Evolutionary conservation across 1,140 invertebrate genomes (phyloP).

Genomic region (Zeugodacus cucurbitae): DNA sequence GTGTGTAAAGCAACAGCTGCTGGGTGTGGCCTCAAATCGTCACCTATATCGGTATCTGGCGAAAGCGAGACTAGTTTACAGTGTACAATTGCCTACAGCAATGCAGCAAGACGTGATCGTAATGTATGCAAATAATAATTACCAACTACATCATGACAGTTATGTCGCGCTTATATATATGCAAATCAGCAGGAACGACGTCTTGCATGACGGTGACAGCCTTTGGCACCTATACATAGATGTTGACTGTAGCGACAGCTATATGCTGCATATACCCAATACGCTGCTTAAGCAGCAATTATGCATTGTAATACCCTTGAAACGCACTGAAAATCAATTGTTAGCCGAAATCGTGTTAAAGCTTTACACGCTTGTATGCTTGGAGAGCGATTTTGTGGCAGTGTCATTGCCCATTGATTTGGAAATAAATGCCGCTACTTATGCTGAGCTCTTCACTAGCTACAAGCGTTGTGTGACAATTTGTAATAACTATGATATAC

Average conservation of each 20-base stretch:
- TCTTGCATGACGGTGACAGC: conserved; percentile 7
- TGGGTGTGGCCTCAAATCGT: conserved; percentile 48
- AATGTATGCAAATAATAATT: conserved; percentile 34
- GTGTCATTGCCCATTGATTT: conserved; percentile 48
- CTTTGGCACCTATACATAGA: conserved; percentile 51
- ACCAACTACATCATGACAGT: not conserved
- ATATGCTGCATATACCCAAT: conserved; percentile 48
- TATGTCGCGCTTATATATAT: conserved; percentile 49
- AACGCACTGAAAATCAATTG: conserved; percentile 39
- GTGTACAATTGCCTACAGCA: conserved; percentile 45
- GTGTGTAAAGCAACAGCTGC: conserved; percentile 53
- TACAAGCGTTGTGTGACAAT: not conserved
- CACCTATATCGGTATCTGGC: not conserved
- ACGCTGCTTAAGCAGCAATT: conserved; percentile 46
- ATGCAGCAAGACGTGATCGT: conserved; percentile 34
- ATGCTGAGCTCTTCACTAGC: conserved; percentile 47
- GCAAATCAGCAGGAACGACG: conserved; percentile 17
- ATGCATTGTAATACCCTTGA: conserved; percentile 46
- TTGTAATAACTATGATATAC: conserved; percentile 6
- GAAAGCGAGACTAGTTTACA: conserved; percentile 46
- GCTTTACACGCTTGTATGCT: conserved; percentile 49
- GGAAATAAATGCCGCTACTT: conserved; percentile 41
- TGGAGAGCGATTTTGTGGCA: conserved; percentile 48
- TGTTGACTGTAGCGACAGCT: conserved; percentile 30
- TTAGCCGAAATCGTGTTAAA: conserved; percentile 49